phyloP scores from a whole-genome alignment of 2,797 vertebrate species.

The Enteromius paludinosus region DNA sequence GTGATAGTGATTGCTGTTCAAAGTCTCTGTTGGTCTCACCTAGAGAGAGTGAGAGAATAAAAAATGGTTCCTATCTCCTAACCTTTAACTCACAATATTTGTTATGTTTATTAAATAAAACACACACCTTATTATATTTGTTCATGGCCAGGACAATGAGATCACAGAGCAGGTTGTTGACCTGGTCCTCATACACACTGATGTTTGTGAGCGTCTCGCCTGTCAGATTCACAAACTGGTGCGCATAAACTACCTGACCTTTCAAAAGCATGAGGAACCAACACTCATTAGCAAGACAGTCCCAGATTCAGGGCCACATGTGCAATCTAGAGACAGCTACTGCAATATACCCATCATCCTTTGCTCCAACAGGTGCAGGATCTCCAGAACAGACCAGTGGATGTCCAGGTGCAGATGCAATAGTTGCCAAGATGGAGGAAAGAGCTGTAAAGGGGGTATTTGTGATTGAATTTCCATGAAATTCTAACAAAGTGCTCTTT shows the following conservation, averaged over 20 bases:
- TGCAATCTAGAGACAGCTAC: not conserved
- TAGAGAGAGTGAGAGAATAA: conserved; percentile 59
- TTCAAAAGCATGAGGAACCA: conserved; percentile 56
- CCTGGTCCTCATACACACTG: conserved; percentile 92
- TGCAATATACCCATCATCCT: conserved; percentile 86
- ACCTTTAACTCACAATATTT: not conserved
- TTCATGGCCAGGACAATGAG: conserved; percentile 87
- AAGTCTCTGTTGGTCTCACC: conserved; percentile 89
- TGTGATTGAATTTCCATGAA: not conserved
- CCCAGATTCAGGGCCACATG: not conserved
- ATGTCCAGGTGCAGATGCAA: conserved; percentile 93
- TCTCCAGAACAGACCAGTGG: conserved; percentile 91
- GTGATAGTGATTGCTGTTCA: conserved; percentile 81
- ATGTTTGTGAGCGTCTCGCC: conserved; percentile 91
- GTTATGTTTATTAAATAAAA: not conserved
- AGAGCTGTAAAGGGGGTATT: conserved; percentile 76
- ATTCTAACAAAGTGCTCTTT: not conserved
- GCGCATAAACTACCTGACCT: conserved; percentile 94
- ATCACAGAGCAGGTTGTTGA: conserved; percentile 87
- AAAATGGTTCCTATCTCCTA: conserved; percentile 25
- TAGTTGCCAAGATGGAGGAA: conserved; percentile 95
- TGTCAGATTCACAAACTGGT: conserved; percentile 89
- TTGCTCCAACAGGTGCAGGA: conserved; percentile 88
- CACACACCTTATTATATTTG: conserved; percentile 90
- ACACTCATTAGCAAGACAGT: conserved; percentile 18